Evolutionary conservation across 2,797 vertebrate genomes (phyloP), one percentile per base, ranked within the genome.

Genomic region (Thripadectes ignobilis): DNA sequence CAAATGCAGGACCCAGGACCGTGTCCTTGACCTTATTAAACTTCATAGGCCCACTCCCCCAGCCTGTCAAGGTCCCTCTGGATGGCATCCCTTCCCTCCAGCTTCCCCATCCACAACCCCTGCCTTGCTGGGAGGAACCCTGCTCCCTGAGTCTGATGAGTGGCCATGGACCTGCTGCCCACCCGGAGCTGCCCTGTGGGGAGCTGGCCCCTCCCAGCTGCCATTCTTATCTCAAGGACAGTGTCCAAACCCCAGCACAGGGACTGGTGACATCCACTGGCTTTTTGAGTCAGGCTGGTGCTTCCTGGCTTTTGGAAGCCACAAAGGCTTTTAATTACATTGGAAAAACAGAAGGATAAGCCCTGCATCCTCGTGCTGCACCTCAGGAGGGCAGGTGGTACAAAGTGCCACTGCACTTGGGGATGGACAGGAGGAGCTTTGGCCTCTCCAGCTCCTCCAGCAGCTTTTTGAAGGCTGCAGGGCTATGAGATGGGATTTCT

Each of bases 321-420:
- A 2, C 16, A 34, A 66, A 66, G 18, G 15, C 48, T 65, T 39
- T 57, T 55, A 51, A 52, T 67, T 68, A 21, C 29, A 2, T 29
- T 3, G 8, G 69, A 26, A 49, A 65, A 82, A 26, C 1, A 4
- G 43, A 63, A 58, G 14, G 36, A 6, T 54, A 34, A 39, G 58
- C 49, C 45, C 23, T 1, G 3, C 30, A 32, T 55, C n/a, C 52
- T 22, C 1, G 24, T 8, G 2, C 19, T 36, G 8, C 1, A 2
- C 22, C 12, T 54, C 1, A 1, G 55, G 27, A 51, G 39, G 14
- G n/a, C 20, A 59, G 26, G 54, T 27, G 21, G 21, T 55, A 13
- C 51, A 22, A 54, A 88, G 39, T 24, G 27, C 27, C 1, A 1
- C 2, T 1, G 29, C 0, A 0, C 32, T 62, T 41, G 14, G 26